phyloP scores from a whole-genome alignment of 2,113 vertebrate species.

The Talpa occidentalis region DNA sequence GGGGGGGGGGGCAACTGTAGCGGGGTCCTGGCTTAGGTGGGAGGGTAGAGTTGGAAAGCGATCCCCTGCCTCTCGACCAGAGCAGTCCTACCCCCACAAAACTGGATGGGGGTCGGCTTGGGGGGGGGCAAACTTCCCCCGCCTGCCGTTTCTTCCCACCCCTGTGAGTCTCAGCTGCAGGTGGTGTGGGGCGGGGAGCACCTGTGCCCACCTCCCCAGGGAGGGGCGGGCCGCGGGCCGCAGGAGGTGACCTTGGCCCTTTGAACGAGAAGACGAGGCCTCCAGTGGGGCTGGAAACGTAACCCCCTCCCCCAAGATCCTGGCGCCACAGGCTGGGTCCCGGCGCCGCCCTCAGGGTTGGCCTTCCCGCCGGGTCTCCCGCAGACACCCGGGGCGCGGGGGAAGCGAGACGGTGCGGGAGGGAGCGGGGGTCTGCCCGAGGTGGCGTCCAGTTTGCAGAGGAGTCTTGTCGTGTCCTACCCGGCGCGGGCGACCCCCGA shows the following conservation, averaged over 20 bases:
- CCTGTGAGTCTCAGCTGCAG: background rate
- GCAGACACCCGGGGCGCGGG: accelerated
- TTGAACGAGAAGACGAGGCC: background rate
- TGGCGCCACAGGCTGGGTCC: background rate
- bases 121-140: background rate
- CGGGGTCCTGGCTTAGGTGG: background rate
- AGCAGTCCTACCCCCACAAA: no score
- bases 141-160: background rate
- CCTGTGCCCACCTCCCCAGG: background rate
- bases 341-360: accelerated
- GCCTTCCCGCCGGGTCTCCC: background rate
- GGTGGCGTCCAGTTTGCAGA: background rate
- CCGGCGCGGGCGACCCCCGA: background rate
- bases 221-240: background rate
- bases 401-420: background rate
- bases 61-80: no score
- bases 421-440: background rate
- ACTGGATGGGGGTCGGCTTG: background rate
- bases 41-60: no score
- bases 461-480: background rate
- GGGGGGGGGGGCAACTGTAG: conserved; percentile 52
- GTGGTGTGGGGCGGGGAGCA: conserved; percentile 9
- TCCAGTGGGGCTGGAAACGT: background rate
- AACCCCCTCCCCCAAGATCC: background rate
- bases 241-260: conserved; percentile 51